Conservation (phyloP, 64 coral and sea anemone species). For the Dendrophyllia cribrosa region DNA sequence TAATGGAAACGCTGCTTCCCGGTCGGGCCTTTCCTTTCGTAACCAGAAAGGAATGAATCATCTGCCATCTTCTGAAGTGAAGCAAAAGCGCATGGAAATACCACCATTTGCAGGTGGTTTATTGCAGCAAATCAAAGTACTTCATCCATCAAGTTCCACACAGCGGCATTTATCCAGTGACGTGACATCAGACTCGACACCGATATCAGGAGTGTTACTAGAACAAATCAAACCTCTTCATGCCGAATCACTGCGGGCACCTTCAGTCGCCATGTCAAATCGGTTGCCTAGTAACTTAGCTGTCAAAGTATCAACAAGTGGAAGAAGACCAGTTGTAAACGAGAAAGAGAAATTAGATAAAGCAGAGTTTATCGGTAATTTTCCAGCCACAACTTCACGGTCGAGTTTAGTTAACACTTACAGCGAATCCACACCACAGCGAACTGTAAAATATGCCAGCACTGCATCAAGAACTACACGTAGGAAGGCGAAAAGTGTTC, state of each 20-base stretch:
- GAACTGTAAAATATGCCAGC: neutral
- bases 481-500: neutral
- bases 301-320: neutral
- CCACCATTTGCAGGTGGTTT: conserved; percentile 1
- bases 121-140: neutral
- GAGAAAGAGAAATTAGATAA: neutral
- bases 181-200: neutral
- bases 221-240: neutral
- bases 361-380: neutral
- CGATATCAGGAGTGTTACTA: neutral
- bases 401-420: neutral
- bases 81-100: conserved; percentile 30
- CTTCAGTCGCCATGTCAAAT: neutral
- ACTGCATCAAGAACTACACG: neutral
- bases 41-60: neutral
- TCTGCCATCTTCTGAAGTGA: neutral
- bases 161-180: neutral
- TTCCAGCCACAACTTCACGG: neutral
- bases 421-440: too few relatives aligned
- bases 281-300: neutral
- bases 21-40: too few relatives aligned
- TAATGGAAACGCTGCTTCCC: neutral
- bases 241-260: neutral
- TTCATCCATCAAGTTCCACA: neutral
- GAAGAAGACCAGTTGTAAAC: neutral